Percentiles rank a stretch among this genome's conserved stretches.
Conservation (phyloP, 1,140 invertebrate species). For the Oscheius sp. region DNA sequence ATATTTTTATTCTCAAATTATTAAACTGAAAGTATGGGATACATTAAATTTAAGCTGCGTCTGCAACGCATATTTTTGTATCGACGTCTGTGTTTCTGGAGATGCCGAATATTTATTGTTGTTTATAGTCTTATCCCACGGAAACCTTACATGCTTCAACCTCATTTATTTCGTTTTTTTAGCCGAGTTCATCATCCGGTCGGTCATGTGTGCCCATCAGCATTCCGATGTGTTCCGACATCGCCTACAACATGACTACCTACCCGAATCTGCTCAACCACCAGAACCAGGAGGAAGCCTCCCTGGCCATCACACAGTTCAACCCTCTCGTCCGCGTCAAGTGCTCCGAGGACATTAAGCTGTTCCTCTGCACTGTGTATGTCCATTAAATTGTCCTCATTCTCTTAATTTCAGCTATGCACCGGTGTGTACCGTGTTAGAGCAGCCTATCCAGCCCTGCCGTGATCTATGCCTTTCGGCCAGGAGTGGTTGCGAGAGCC, state of each 20-base stretch:
- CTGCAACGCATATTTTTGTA: too few species aligned
- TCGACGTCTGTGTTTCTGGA: too few species aligned
- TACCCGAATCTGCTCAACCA: slow-evolving; percentile 92
- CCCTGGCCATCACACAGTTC: slow-evolving; percentile 85
- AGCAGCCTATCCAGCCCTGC: slow-evolving; percentile 85
- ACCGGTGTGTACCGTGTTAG: slow-evolving; percentile 89
- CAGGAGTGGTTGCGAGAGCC: slow-evolving; percentile 78
- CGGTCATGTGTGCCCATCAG: slow-evolving; percentile 86
- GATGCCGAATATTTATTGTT: too few species aligned
- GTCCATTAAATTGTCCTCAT: not conserved
- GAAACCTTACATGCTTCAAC: too few species aligned
- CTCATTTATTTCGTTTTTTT: too few species aligned
- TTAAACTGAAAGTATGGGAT: too few species aligned
- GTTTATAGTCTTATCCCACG: too few species aligned
- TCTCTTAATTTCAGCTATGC: slow-evolving; percentile 62
- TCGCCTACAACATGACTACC: slow-evolving; percentile 90
- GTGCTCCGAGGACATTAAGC: slow-evolving; percentile 86
- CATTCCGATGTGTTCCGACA: slow-evolving; percentile 84
- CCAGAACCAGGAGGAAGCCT: slow-evolving; percentile 89
- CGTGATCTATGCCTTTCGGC: slow-evolving; percentile 81
- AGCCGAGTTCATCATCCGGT: slow-evolving; percentile 24
- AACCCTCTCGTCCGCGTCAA: slow-evolving; percentile 91
- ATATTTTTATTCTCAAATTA: too few species aligned
- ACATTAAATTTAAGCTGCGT: too few species aligned
- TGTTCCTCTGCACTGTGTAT: slow-evolving; percentile 93